Evolutionary conservation across 2,113 vertebrate genomes (phyloP).

Genomic region (Capra hircus): DNA sequence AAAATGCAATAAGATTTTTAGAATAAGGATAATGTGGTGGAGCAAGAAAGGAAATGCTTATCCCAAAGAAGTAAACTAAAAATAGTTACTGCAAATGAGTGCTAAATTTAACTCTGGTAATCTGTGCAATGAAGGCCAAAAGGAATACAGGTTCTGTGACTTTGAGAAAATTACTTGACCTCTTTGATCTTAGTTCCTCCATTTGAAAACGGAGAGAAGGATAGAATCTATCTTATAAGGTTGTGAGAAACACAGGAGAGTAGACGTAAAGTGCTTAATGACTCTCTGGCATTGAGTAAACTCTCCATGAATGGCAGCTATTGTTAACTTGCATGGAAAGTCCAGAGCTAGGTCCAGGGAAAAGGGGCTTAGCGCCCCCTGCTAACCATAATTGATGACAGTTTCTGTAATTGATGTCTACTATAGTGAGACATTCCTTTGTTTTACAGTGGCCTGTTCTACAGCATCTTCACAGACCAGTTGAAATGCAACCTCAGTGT

Average conservation of each 20-base stretch:
- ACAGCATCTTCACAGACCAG: conserved; percentile 98
- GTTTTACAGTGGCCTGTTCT: conserved; percentile 93
- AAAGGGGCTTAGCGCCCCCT: too few relatives aligned
- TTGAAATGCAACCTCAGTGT: conserved; percentile 96
- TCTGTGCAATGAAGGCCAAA: background rate
- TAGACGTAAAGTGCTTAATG: background rate
- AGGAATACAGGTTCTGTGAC: background rate
- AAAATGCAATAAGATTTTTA: background rate
- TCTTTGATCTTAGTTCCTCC: background rate
- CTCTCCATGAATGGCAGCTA: background rate
- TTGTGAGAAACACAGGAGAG: background rate
- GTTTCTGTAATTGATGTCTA: background rate
- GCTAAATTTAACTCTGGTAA: conserved; percentile 15
- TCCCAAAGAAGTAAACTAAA: background rate
- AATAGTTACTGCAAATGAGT: background rate
- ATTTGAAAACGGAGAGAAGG: background rate
- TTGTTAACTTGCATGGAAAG: background rate
- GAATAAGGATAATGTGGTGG: background rate
- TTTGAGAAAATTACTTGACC: background rate
- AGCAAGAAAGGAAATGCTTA: background rate
- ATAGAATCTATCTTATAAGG: background rate
- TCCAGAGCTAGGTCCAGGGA: background rate
- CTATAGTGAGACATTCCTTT: background rate
- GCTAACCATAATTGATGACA: background rate
- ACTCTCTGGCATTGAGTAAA: background rate